Evolutionary conservation across 64 coral and sea anemone species (phyloP), one percentile per base, ranked within the genome.

Genomic region (Orbicella faveolata): DNA sequence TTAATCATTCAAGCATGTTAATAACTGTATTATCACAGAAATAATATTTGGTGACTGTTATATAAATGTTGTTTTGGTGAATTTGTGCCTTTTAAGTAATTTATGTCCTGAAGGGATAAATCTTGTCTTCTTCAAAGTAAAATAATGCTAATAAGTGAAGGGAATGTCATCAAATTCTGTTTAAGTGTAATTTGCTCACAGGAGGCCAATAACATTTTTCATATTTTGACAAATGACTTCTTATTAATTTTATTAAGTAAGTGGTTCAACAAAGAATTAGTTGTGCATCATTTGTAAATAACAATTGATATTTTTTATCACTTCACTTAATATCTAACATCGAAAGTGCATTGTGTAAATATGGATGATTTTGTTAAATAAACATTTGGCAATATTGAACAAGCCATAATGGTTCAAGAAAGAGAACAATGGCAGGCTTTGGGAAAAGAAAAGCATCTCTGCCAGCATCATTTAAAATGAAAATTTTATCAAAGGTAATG

Each of bases 381-480:
- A 59, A 2, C 53, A 68, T 21, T 68, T 84, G 44, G 44, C 62
- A 66, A 69, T 68, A 68, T 84, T 25, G 19, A 68, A 25, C 51
- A 61, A 44, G 20, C 3, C 17, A 17, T 70, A 26, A 11, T 70
- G 20, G 25, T 11, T 70, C 25, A 10, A 26, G 3, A 70, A 68
- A 25, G n/a, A 70, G 25, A 20, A 66, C 41, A 64, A 84, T 69
- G 81, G 81, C 34, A 23, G 44, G 34, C 12, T 37, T 36, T 78
- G 75, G 19, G 15, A 59, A 73, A 33, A 90, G 68, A 80, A 87
- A 77, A 76, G 77, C 77, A 14, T 92, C 90, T 87, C 63, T 86
- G 21, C 83, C 83, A 73, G 61, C 82, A 21, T 87, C 90, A 17
- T 87, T 73, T 79, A 87, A 79, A 69, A 20, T 91, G 54, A 33